These are phyloP conservation scores for Sclerurus mexicanus DNA, from an alignment of 2,113 vertebrate species.

Conservation along the genomic window DNA sequence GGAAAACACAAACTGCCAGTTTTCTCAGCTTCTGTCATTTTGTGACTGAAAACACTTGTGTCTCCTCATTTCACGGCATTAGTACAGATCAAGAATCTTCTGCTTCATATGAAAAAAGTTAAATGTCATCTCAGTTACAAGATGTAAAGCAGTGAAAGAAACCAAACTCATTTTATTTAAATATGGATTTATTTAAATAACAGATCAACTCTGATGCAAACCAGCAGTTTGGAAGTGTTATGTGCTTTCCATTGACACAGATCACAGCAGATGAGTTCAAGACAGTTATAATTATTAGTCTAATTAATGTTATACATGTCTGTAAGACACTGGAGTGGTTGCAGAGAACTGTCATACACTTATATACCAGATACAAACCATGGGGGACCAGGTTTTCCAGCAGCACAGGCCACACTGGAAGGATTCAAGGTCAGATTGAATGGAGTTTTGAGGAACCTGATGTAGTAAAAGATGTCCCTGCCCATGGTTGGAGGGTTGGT, in stretches of 20 bases:
- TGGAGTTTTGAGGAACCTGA: neutral
- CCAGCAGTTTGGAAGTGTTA: conserved; percentile 4
- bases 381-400: neutral
- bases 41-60: conserved; percentile 43
- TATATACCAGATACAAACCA: neutral
- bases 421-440: neutral
- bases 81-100: neutral
- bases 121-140: conserved; percentile 16
- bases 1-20: conserved; percentile 16
- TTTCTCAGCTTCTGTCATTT: conserved; percentile 25
- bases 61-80: neutral
- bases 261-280: neutral
- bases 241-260: neutral
- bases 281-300: neutral
- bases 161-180: neutral
- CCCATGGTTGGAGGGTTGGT: neutral
- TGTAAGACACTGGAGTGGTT: neutral
- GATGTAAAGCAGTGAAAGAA: neutral
- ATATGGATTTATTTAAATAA: conserved; percentile 18
- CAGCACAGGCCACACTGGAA: neutral
- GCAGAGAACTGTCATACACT: neutral
- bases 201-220: neutral
- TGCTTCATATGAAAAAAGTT: neutral
- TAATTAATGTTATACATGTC: neutral
- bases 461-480: neutral